phyloP scores from a whole-genome alignment of 2,888 invertebrate genomes.

The Drosophila atripex region DNA sequence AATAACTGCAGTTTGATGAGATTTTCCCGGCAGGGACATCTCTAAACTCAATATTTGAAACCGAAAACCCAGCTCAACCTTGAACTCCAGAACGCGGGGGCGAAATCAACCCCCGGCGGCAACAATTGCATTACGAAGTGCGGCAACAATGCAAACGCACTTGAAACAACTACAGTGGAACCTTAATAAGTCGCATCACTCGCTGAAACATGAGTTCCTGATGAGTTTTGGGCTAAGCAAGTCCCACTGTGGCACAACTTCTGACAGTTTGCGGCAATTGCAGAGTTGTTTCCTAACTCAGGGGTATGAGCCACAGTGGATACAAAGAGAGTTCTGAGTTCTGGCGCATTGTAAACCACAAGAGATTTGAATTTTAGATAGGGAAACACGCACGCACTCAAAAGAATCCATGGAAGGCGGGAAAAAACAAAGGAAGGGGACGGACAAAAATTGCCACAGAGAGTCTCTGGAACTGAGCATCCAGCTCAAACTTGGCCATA shows the following conservation, averaged over 20 bases:
- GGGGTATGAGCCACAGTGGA: not conserved
- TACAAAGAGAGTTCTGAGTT: constrained; percentile 15
- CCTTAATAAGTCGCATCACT: not conserved
- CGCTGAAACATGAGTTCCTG: too few relatives aligned
- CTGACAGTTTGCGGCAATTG: constrained; percentile 14
- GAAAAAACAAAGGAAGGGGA: constrained; percentile 9
- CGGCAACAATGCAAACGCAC: constrained; percentile 57
- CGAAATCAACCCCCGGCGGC: constrained; percentile 54
- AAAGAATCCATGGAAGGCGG: constrained; percentile 17
- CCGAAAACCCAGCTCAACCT: constrained; percentile 54
- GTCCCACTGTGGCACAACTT: constrained; percentile 2
- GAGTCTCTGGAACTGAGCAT: constrained; percentile 26
- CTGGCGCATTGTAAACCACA: constrained; percentile 62
- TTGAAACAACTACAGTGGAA: constrained; percentile 5
- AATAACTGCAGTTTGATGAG: constrained; percentile 70
- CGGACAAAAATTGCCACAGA: constrained; percentile 32
- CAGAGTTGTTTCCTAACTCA: constrained; percentile 1
- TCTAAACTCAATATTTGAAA: constrained; percentile 8
- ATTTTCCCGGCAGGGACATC: constrained; percentile 46
- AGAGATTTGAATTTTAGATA: constrained; percentile 79
- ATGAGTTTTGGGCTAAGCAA: not conserved
- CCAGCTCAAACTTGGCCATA: constrained; percentile 32
- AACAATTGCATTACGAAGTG: constrained; percentile 66
- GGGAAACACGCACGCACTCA: constrained; percentile 41
- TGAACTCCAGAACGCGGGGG: constrained; percentile 50